A percentile compares a stretch with the other conserved stretches of the same genome.
These are phyloP conservation scores for Xenopus borealis DNA, from an alignment of 2,113 vertebrate genomes.

Conservation along the genomic window DNA sequence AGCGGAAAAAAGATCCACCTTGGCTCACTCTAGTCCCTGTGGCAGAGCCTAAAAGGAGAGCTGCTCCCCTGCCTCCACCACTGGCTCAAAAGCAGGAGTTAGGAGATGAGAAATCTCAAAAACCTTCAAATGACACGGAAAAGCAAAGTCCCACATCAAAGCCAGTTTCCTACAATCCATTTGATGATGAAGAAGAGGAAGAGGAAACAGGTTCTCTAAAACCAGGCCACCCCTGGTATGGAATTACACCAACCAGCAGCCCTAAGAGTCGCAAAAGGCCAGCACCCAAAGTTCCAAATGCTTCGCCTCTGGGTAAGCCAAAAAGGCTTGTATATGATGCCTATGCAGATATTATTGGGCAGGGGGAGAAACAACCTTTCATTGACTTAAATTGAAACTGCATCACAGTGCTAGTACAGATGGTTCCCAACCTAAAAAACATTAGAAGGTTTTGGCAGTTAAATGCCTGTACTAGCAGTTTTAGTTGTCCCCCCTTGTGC, in stretches of 20 bases:
- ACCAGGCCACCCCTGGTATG: conserved; percentile 87
- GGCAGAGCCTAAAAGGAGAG: conserved; percentile 85
- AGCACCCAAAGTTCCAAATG: conserved; percentile 75
- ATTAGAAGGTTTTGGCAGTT: no score
- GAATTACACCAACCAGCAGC: conserved; percentile 84
- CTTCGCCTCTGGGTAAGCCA: conserved; percentile 66
- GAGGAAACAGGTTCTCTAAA: conserved; percentile 51
- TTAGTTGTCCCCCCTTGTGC: no score
- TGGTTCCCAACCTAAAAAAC: no score
- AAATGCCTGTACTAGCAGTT: no score
- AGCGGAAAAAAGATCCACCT: conserved; percentile 85
- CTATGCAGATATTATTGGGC: no score
- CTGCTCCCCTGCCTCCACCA: conserved; percentile 71
- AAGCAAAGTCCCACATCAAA: conserved; percentile 16
- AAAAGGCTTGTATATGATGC: no score
- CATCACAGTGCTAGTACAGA: no score
- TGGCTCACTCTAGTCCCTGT: conserved; percentile 90
- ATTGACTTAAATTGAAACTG: no score
- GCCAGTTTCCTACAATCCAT: conserved; percentile 79
- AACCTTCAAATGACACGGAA: conserved; percentile 28
- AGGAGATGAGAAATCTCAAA: conserved; percentile 46
- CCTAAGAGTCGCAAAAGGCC: conserved; percentile 79
- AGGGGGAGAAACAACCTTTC: no score
- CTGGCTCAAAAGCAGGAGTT: conserved; percentile 43
- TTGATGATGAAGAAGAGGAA: conserved; percentile 69